Evolutionary conservation across 2,888 invertebrate species (phyloP).

Genomic region (Melinaea marsaeus): DNA sequence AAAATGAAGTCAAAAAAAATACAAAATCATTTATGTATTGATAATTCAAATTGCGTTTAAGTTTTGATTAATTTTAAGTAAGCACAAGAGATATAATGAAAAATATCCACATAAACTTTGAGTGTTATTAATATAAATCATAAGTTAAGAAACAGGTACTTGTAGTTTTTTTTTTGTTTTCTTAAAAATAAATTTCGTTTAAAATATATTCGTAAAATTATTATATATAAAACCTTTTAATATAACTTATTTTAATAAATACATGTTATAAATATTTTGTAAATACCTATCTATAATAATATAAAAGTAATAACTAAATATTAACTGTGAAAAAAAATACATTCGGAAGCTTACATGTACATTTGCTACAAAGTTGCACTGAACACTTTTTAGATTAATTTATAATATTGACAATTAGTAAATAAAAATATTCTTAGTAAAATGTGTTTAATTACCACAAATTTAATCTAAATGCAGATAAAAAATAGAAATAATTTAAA

Average conservation of each 20-base stretch:
- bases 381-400: not conserved
- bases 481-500: no score
- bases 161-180: constrained; percentile 50
- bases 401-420: not conserved
- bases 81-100: constrained; percentile 40
- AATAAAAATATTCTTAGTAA: not conserved
- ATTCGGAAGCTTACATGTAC: constrained; percentile 2
- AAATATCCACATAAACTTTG: constrained; percentile 34
- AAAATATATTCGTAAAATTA: no score
- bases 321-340: not conserved
- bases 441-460: not conserved
- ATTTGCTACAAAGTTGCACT: not conserved
- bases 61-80: constrained; percentile 37
- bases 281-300: not conserved
- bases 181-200: no score
- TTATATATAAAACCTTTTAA: not conserved
- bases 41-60: constrained; percentile 27
- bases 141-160: constrained; percentile 49
- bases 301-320: not conserved
- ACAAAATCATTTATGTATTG: no score
- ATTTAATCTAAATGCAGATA: not conserved
- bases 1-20: no score
- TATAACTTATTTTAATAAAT: not conserved
- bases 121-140: constrained; percentile 44
- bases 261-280: not conserved